A percentile compares a stretch with the other conserved stretches of the same genome.
These are phyloP conservation scores for Phymanthus crucifer DNA, from an alignment of 92 coral and sea anemone genomes.

Conservation along the genomic window DNA sequence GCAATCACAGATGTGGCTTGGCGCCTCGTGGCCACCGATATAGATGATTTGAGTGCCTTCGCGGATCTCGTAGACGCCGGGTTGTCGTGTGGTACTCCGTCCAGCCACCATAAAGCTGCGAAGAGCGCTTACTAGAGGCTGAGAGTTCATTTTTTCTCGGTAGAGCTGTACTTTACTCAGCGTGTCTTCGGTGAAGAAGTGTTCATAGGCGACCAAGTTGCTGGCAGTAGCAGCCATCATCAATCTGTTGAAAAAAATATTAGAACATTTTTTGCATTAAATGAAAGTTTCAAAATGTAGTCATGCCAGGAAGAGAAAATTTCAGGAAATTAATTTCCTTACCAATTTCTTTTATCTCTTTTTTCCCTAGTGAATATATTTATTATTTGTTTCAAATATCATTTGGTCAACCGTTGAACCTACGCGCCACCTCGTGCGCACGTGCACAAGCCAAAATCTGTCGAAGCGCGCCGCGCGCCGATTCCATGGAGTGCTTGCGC, in stretches of 20 bases:
- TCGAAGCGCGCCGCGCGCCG: background rate
- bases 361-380: background rate
- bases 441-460: background rate
- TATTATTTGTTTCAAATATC: background rate
- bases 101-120: slow-evolving; percentile 69
- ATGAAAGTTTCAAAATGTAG: too few species aligned
- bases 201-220: slow-evolving; percentile 73
- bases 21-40: slow-evolving; percentile 83
- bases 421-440: background rate
- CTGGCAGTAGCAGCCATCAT: background rate
- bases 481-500: background rate
- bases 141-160: slow-evolving; percentile 73
- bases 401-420: background rate
- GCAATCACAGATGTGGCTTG: slow-evolving; percentile 73
- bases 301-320: background rate
- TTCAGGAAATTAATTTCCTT: background rate
- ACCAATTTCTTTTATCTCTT: background rate
- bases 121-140: slow-evolving; percentile 65
- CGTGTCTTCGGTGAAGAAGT: slow-evolving; percentile 60
- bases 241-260: background rate
- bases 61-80: slow-evolving; percentile 86
- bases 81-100: slow-evolving; percentile 53
- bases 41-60: slow-evolving; percentile 69
- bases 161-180: slow-evolving; percentile 53
- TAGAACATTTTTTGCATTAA: too few species aligned